Evolutionary conservation across 2,797 vertebrate species (phyloP), one percentile per base, ranked within the genome.

Genomic region (Echeneis naucrates): DNA sequence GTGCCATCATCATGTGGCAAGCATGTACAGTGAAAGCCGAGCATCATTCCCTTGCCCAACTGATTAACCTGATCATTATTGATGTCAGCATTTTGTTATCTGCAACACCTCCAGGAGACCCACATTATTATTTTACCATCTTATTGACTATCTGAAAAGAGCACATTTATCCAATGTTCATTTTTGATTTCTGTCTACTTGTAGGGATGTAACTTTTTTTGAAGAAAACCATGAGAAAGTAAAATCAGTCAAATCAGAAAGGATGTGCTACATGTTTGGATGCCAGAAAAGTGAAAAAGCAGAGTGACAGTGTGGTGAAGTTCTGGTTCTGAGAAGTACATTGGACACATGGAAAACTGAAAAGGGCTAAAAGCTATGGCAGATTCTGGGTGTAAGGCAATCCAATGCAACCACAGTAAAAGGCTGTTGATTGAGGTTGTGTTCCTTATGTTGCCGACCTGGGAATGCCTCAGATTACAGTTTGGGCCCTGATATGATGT

Each of bases 381-480:
- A 75, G 71, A 59, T 82, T 59, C 75, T 84, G 67, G 69, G 77
- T 80, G 77, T 78, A 66, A 80, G 63, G 75, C 70, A 53, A 80
- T 87, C 78, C 87, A 69, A 23, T 62, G 69, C 69, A 76, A 90
- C 83, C 83, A 81, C 89, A 89, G 81, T 71, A 80, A 87, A 87
- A 89, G 69, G 55, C 75, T 83, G 86, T 82, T 88, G 86, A 91
- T 90, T 90, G 85, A 88, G 82, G 80, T 83, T 40, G 77, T 65
- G 48, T 62, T 86, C 88, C 90, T 89, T 82, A 70, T 88, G 84
- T 77, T 88, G 72, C 77, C 83, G 83, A 77, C 59, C 13, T 48
- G 87, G 90, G 88, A 92, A 90, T 87, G 88, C 83, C 59, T 93
- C 80, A 79, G 87, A 89, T 93, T 89, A 78, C 57, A 52, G 87